Conservation (phyloP, 2,797 vertebrate genomes). For the Platyrinchus mystaceus region DNA sequence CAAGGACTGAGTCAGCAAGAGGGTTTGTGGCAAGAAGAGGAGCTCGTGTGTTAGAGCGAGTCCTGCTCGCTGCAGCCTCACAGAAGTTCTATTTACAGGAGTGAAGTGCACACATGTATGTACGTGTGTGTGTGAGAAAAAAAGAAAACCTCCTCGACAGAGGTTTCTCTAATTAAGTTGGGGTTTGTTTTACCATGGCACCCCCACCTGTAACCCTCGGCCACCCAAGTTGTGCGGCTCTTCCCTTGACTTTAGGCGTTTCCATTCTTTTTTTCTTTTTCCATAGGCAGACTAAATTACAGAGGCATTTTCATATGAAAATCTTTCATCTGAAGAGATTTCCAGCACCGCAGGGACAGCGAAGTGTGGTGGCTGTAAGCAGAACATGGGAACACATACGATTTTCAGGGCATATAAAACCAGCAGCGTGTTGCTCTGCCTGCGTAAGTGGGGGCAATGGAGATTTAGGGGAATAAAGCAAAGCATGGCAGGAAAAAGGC, state of each 20-base stretch:
- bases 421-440: background rate
- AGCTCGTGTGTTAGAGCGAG: background rate
- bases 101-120: background rate
- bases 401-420: background rate
- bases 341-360: background rate
- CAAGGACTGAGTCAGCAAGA: constrained; percentile 27
- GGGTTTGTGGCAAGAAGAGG: background rate
- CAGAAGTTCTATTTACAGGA: background rate
- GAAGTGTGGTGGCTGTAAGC: background rate
- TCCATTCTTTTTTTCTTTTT: background rate
- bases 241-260: background rate
- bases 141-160: background rate
- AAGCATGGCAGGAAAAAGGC: background rate
- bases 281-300: background rate
- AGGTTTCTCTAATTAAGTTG: constrained; percentile 2
- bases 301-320: background rate
- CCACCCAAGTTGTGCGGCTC: constrained; percentile 38
- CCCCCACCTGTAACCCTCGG: constrained; percentile 2
- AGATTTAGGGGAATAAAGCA: background rate
- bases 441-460: background rate
- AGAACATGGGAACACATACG: background rate
- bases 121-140: background rate
- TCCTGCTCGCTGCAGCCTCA: background rate
- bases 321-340: constrained; percentile 18
- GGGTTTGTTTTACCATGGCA: constrained; percentile 15